Evolutionary conservation across 1,140 invertebrate genomes (phyloP).

Genomic region (Camponotus vicinus): DNA sequence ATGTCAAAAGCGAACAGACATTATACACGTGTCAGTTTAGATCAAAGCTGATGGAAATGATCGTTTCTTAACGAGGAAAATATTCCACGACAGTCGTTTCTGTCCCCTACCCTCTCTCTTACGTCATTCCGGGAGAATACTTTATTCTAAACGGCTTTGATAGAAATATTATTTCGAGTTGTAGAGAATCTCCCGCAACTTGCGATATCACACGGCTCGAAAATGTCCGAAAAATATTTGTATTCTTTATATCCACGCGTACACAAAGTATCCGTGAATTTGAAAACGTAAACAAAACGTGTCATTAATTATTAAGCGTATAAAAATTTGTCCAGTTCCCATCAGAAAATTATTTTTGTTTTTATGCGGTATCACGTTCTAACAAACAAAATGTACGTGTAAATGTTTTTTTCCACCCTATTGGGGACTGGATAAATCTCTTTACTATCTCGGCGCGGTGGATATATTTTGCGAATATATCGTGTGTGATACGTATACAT

Average conservation of each 20-base stretch:
- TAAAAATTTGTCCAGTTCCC: slow-evolving; percentile 27
- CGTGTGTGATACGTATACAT: not conserved
- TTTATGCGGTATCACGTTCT: slow-evolving; percentile 36
- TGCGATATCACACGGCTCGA: no score
- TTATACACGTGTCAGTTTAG: slow-evolving; percentile 47
- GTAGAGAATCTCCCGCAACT: slow-evolving; percentile 12
- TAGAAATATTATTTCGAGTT: slow-evolving; percentile 41
- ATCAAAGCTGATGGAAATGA: slow-evolving; percentile 47
- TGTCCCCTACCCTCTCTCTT: not conserved
- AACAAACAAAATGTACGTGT: slow-evolving; percentile 28
- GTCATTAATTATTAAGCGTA: slow-evolving; percentile 22
- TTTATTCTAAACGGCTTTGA: not conserved
- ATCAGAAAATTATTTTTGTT: slow-evolving; percentile 47
- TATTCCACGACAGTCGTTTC: not conserved
- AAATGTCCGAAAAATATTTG: not conserved
- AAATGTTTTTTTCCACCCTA: slow-evolving; percentile 34
- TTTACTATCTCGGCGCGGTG: slow-evolving; percentile 32
- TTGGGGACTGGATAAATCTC: slow-evolving; percentile 23
- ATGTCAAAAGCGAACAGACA: slow-evolving; percentile 29
- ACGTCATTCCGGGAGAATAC: not conserved
- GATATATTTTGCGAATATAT: slow-evolving; percentile 44
- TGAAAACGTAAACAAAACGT: not conserved
- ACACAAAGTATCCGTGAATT: not conserved
- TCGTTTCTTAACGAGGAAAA: slow-evolving; percentile 46
- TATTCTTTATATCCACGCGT: not conserved